phyloP scores from a whole-genome alignment of 2,113 vertebrate species.

The Motacilla tschutschensis region DNA sequence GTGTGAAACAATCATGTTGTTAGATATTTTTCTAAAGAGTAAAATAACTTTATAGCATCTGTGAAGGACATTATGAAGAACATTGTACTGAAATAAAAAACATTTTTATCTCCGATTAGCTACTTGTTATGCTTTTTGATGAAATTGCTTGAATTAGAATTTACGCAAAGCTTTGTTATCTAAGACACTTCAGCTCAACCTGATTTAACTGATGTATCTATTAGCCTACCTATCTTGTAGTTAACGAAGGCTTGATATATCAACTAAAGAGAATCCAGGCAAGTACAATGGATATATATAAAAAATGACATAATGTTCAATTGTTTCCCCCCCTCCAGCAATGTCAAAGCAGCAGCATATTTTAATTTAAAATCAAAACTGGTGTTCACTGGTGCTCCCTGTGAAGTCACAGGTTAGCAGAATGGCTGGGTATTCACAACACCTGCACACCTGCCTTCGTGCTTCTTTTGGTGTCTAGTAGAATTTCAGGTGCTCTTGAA shows the following conservation, averaged over 20 bases:
- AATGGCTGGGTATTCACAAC: background rate
- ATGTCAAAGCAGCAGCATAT: background rate
- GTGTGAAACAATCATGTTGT: conserved; percentile 54
- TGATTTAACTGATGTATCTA: conserved; percentile 18
- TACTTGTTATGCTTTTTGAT: conserved; percentile 25
- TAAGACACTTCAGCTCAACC: background rate
- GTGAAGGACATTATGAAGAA: conserved; percentile 25
- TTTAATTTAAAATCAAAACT: background rate
- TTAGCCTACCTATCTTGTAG: background rate
- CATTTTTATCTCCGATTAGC: conserved; percentile 13
- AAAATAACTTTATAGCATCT: conserved; percentile 23
- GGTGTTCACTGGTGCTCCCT: background rate
- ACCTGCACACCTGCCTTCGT: background rate
- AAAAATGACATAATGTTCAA: background rate
- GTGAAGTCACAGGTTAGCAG: background rate
- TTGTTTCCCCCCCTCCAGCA: background rate
- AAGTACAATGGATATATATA: background rate
- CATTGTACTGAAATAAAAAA: conserved; percentile 20
- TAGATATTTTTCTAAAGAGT: conserved; percentile 50
- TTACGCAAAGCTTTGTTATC: conserved; percentile 19
- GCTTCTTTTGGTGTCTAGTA: background rate
- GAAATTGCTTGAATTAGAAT: conserved; percentile 23
- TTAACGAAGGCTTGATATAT: background rate
- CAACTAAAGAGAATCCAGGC: background rate
- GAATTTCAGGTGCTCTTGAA: background rate